phyloP scores from a whole-genome alignment of 2,113 vertebrate genomes.

The Trichomycterus rosablanca region DNA sequence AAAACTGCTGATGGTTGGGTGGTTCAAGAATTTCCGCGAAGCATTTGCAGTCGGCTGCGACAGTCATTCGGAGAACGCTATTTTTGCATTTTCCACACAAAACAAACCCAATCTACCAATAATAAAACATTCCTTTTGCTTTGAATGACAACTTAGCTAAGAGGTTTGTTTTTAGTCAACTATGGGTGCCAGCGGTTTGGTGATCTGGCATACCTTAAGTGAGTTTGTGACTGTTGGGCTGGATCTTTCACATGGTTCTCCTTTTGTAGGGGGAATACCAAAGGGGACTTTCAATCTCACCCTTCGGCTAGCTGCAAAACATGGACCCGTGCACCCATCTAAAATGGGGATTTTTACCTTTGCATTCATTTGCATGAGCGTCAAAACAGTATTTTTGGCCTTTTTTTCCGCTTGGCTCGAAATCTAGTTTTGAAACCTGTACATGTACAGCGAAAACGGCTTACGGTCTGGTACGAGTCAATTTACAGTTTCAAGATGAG shows the following conservation, averaged over 20 bases:
- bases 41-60: neutral
- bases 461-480: conserved; percentile 18
- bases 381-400: conserved; percentile 43
- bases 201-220: conserved; percentile 6
- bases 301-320: conserved; percentile 29
- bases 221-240: conserved; percentile 32
- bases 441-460: conserved; percentile 31
- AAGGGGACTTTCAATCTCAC: conserved; percentile 43
- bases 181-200: neutral
- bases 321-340: conserved; percentile 27
- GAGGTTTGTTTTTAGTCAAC: conserved; percentile 19
- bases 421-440: conserved; percentile 35
- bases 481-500: conserved; percentile 34
- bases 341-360: conserved; percentile 46
- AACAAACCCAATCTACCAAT: neutral
- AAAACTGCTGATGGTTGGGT: neutral
- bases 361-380: conserved; percentile 49
- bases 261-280: conserved; percentile 47
- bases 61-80: neutral
- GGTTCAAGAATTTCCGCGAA: conserved; percentile 4
- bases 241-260: conserved; percentile 46
- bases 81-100: conserved; percentile 7
- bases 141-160: conserved; percentile 15
- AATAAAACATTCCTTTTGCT: conserved; percentile 11
- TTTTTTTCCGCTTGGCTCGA: conserved; percentile 33